Percentiles rank a stretch among this genome's conserved stretches.
Evolutionary conservation across 2,888 invertebrate species (phyloP).

Genomic region (Lamellibrachia satsuma): DNA sequence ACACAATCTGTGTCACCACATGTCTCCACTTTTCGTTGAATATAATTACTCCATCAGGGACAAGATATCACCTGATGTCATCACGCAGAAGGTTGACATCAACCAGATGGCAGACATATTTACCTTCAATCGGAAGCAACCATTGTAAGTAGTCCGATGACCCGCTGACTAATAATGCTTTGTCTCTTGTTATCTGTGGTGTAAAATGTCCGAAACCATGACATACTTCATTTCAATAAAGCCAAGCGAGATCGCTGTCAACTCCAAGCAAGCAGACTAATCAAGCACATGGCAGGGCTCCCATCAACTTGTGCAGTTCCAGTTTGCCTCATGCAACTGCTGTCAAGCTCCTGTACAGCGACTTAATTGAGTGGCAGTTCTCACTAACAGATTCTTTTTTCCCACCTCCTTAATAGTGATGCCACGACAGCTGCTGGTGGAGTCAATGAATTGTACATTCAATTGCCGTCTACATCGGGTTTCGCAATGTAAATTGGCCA

Average conservation of each 20-base stretch:
- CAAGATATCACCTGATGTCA: neutral
- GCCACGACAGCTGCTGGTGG: neutral
- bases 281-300: neutral
- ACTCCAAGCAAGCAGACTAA: neutral
- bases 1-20: neutral
- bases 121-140: neutral
- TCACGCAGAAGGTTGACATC: neutral
- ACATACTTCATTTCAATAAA: neutral
- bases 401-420: neutral
- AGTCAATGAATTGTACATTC: neutral
- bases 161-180: neutral
- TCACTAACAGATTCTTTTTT: neutral
- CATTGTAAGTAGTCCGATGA: neutral
- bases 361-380: constrained; percentile 17
- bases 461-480: neutral
- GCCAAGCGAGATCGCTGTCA: neutral
- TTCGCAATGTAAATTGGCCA: neutral
- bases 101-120: neutral
- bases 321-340: neutral
- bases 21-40: neutral
- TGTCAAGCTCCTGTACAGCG: neutral
- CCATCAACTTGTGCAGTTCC: neutral
- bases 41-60: neutral
- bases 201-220: neutral
- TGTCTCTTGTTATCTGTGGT: neutral